A percentile compares a stretch with the other conserved stretches of the same genome.
phyloP scores from a whole-genome alignment of 1,140 invertebrate species.

The Aradophagus sp. region DNA sequence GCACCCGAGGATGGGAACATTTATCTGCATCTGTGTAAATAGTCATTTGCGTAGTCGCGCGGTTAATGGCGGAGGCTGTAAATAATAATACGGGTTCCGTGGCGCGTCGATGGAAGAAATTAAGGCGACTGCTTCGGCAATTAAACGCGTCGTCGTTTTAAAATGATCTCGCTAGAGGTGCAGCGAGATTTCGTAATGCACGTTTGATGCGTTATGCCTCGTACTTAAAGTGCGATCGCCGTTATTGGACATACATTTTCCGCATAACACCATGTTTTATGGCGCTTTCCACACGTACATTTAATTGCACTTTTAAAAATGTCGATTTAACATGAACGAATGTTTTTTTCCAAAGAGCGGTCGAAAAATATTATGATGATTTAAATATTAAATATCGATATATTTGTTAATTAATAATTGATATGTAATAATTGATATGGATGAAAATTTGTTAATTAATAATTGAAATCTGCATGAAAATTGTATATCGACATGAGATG shows the following conservation, averaged over 20 bases:
- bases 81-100: constrained; percentile 39
- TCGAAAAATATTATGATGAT: no score
- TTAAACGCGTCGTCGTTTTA: constrained; percentile 32
- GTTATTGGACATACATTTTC: constrained; percentile 10
- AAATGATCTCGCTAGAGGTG: constrained; percentile 20
- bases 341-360: no score
- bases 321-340: no score
- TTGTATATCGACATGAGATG: no score
- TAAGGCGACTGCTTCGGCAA: constrained; percentile 35
- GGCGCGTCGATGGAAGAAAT: constrained; percentile 45
- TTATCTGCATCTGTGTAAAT: constrained; percentile 57
- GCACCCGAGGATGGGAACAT: constrained; percentile 41
- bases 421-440: no score
- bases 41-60: constrained; percentile 46
- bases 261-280: neutral
- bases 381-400: no score
- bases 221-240: neutral
- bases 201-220: constrained; percentile 22
- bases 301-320: no score
- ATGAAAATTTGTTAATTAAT: no score
- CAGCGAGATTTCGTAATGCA: constrained; percentile 12
- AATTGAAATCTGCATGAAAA: no score
- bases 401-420: no score
- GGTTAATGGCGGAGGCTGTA: constrained; percentile 47
- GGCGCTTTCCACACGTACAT: neutral